Evolutionary conservation across 2,797 vertebrate genomes (phyloP), one percentile per base, ranked within the genome.

Genomic region (Trachurus trachurus): DNA sequence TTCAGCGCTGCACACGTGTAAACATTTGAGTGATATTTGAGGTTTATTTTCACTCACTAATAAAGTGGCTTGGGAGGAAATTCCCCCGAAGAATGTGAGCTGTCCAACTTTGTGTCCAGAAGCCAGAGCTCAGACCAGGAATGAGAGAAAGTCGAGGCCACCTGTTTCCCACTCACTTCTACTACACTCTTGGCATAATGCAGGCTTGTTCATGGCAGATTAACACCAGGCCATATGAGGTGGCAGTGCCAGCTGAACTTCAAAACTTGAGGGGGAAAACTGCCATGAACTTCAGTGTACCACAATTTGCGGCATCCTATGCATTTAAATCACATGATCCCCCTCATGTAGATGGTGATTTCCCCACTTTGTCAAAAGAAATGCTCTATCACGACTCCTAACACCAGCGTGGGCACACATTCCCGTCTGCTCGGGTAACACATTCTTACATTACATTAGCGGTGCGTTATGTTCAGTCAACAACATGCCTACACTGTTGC

Each of bases 321-420:
- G 94, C 92, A 96, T 96, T 96, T 96, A 96, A 96, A 97, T 97
- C 95, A 93, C 91, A 93, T 96, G 95, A 96, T 96, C 96, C 94
- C 94, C 94, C 92, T 91, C 93, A 84, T 93, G 95, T 95, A 89
- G 88, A 88, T 78, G 83, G 81, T 90, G 94, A 95, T 96, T 95
- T 40, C 92, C 88, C 92, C 91, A 93, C 93, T 93, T 93, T 95
- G 91, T 96, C 95, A 94, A 89, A 90, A 88, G 29, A 83, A 89
- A 83, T 82, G 91, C 92, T 88, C 74, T 74, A 88, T 89, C 87
- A 88, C 85, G 70, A 88, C 83, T 74, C 80, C 77, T 42, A 74
- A 66, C 62, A 9, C 61, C 67, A 71, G 95, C 95, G 92, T 94
- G 96, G 95, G 93, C 91, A 81, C 90, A 92, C 88, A 93, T 95